Percentiles rank a stretch among this genome's conserved stretches.
phyloP scores from a whole-genome alignment of 2,113 vertebrate genomes.

The Oplegnathus fasciatus region DNA sequence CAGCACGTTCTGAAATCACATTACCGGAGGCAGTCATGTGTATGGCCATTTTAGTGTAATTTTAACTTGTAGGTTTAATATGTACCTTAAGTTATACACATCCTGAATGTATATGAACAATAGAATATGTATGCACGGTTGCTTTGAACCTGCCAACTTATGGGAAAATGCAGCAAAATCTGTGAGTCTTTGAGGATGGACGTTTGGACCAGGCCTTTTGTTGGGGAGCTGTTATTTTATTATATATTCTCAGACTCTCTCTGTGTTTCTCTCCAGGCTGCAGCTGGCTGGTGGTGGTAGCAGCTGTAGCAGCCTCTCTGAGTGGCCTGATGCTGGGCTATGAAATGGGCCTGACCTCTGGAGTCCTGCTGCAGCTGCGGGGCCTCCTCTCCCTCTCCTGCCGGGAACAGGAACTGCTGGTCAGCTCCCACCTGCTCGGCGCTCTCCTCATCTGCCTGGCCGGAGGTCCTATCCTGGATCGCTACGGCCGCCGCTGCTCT shows the following conservation, averaged over 20 bases:
- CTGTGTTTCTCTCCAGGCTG: conserved; percentile 81
- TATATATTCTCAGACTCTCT: background rate
- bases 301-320: conserved; percentile 88
- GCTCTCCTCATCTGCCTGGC: conserved; percentile 90
- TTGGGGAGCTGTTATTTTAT: background rate
- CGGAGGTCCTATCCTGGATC: conserved; percentile 92
- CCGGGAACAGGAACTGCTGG: conserved; percentile 91
- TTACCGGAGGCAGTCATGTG: background rate
- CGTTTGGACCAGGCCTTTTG: background rate
- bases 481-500: conserved; percentile 90
- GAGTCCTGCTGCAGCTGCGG: conserved; percentile 93
- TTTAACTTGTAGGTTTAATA: background rate
- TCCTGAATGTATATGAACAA: background rate
- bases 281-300: conserved; percentile 87
- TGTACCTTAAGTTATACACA: background rate
- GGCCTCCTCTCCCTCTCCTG: conserved; percentile 88
- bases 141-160: background rate
- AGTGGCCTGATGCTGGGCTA: conserved; percentile 96
- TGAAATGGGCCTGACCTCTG: conserved; percentile 93
- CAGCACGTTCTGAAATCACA: background rate
- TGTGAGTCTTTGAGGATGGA: background rate
- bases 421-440: conserved; percentile 92
- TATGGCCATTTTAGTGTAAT: background rate
- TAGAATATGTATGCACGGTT: background rate
- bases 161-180: background rate